These are phyloP conservation scores for Pteromalus puparum DNA, from an alignment of 1,140 invertebrate species.

Conservation along the genomic window DNA sequence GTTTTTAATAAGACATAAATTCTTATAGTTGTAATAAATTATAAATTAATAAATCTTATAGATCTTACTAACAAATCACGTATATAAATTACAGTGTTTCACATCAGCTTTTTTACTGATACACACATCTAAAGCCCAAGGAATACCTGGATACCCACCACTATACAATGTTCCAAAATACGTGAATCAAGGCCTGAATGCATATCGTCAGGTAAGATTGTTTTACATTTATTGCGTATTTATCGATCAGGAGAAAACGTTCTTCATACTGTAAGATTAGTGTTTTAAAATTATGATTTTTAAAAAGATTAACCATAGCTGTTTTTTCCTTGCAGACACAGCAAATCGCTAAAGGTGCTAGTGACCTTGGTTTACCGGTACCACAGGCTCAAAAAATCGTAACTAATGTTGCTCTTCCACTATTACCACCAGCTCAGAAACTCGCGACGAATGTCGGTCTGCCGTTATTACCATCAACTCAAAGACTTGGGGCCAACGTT, in stretches of 20 bases:
- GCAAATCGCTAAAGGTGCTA: background rate
- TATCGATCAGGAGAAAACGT: background rate
- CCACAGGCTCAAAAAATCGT: background rate
- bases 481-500: background rate
- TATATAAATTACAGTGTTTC: background rate
- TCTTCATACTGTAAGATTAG: too few relatives aligned
- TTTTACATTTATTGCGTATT: background rate
- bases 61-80: background rate
- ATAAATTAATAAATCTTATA: background rate
- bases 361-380: background rate
- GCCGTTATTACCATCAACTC: background rate
- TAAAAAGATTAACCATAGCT: background rate
- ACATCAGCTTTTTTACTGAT: constrained; percentile 8
- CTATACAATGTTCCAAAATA: background rate
- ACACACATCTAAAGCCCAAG: background rate
- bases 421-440: background rate
- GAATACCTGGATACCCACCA: background rate
- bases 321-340: constrained; percentile 11
- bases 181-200: background rate
- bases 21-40: too few relatives aligned
- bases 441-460: background rate
- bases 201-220: constrained; percentile 2
- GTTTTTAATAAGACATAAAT: too few relatives aligned
- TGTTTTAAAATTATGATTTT: too few relatives aligned
- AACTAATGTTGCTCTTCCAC: background rate